phyloP scores from a whole-genome alignment of 1,140 invertebrate genomes.

The Ylistrum balloti region DNA sequence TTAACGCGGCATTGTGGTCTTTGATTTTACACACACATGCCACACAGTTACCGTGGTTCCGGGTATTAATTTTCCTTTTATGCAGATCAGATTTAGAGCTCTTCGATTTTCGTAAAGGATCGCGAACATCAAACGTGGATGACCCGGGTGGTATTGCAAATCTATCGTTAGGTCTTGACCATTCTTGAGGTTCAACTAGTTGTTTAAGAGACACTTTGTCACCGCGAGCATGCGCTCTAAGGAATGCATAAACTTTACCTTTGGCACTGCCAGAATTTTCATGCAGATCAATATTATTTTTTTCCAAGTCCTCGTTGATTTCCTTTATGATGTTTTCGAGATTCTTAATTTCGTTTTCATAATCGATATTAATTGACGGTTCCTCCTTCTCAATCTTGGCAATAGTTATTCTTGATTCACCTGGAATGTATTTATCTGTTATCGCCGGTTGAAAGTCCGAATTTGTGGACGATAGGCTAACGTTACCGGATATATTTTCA shows the following conservation, averaged over 20 bases:
- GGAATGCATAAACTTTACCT: conserved; percentile 42
- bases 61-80: conserved; percentile 22
- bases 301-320: conserved; percentile 17
- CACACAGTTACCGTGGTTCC: conserved; percentile 32
- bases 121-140: conserved; percentile 38
- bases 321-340: conserved; percentile 28
- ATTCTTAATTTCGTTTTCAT: conserved; percentile 49
- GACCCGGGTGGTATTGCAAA: conserved; percentile 53
- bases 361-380: not conserved
- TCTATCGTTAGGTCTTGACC: conserved; percentile 46
- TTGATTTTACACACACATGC: conserved; percentile 59
- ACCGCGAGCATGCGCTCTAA: conserved; percentile 24
- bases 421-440: not conserved
- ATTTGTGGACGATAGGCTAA: conserved; percentile 34
- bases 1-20: conserved; percentile 41
- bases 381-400: not conserved
- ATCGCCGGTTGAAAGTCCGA: not conserved
- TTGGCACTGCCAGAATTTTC: not conserved
- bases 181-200: not conserved
- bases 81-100: not conserved
- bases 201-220: conserved; percentile 40
- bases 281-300: not conserved
- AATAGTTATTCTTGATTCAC: not conserved
- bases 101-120: conserved; percentile 3
- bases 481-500: not conserved